Evolutionary conservation across 1,140 invertebrate genomes (phyloP).

Genomic region (Batillaria attramentaria): DNA sequence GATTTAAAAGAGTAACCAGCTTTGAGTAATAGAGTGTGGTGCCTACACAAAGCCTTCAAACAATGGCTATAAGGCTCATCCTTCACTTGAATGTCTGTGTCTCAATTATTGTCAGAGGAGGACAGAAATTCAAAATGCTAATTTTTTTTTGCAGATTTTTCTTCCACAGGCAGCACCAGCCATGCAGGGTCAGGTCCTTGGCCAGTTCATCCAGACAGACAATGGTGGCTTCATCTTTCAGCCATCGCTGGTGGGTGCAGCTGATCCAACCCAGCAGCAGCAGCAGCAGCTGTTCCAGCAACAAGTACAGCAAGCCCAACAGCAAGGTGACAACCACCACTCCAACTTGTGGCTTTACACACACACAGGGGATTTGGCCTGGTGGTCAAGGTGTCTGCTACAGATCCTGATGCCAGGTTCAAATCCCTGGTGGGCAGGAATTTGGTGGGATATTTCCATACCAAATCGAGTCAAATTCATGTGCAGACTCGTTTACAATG

Average conservation of each 20-base stretch:
- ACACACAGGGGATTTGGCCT: background rate
- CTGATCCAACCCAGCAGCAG: constrained; percentile 27
- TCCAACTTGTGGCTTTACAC: background rate
- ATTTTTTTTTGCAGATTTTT: constrained; percentile 62
- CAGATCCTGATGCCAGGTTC: background rate
- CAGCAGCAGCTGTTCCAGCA: constrained; percentile 24
- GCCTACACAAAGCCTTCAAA: too few relatives aligned
- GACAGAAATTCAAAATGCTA: too few relatives aligned
- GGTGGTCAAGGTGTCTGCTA: background rate
- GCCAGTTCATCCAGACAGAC: constrained; percentile 85
- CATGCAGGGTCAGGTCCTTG: constrained; percentile 40
- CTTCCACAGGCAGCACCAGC: constrained; percentile 67
- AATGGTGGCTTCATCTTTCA: constrained; percentile 84
- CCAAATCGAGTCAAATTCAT: background rate
- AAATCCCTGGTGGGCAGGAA: background rate
- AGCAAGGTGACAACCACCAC: background rate
- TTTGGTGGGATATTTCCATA: background rate
- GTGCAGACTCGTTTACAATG: background rate
- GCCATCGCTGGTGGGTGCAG: constrained; percentile 17
- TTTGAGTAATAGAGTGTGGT: too few relatives aligned
- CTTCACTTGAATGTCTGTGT: too few relatives aligned
- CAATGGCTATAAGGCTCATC: too few relatives aligned
- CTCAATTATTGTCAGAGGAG: too few relatives aligned
- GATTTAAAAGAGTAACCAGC: too few relatives aligned
- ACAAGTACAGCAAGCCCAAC: constrained; percentile 8